Evolutionary conservation across 2,888 invertebrate genomes (phyloP), one percentile per base, ranked within the genome.

Genomic region (Heliconius ethilla): DNA sequence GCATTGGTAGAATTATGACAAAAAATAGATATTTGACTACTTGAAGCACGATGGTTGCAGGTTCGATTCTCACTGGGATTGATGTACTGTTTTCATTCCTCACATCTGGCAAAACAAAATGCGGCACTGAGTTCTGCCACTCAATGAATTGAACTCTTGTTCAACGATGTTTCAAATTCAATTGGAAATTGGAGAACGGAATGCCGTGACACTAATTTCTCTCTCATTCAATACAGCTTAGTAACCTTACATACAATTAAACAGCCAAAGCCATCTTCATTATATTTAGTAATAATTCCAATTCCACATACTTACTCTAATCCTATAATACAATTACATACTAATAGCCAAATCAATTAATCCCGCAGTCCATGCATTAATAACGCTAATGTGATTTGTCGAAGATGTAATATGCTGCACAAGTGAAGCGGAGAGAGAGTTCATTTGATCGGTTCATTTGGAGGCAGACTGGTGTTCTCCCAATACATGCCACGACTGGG

Each of bases 361-460:
- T 74, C 18, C 74, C 27, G 40, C 76, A 84, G 85, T 74, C 81
- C 85, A 86, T 85, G 84, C 88, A 86, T 86, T 85, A 83, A 84
- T 87, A 74, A 63, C 85, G 83, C 84, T 86, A 87, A 89, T 85
- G 81, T 84, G 86, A 86, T 85, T 84, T 85, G 83, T 84, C 82
- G 85, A 85, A 87, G 86, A 85, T 84, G 86, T 84, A 88, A 87
- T 87, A 85, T 86, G 86, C 85, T 86, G 83, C 83, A 84, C 83
- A 85, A 87, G 83, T 81, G 86, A 87, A 85, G 87, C 89, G 87
- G 81, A 86, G 87, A 87, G 88, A 87, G 67, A 82, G 83, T 85
- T 84, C 86, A 86, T 89, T 89, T 86, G 87, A 88, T 88, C 87
- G 85, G 85, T 89, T 88, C 87, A 87, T 89, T 89, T 86, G 86